phyloP scores from a whole-genome alignment of 2,113 vertebrate species.

The Rana temporaria region DNA sequence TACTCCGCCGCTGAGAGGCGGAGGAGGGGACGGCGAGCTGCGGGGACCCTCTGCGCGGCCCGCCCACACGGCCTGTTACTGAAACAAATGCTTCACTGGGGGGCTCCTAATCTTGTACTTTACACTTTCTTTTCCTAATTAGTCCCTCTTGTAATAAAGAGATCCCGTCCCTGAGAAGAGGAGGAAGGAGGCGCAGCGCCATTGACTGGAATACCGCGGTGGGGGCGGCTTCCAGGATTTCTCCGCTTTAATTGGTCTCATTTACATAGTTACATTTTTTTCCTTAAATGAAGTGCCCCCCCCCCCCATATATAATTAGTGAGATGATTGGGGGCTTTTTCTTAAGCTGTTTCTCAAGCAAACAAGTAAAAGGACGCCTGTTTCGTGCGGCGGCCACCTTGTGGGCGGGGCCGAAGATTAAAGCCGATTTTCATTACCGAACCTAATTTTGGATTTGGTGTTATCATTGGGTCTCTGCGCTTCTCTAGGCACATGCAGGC shows the following conservation, averaged over 20 bases:
- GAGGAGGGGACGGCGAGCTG: neutral
- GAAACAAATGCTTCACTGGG: slow-evolving; percentile 57
- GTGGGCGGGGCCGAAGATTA: neutral
- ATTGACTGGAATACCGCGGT: neutral
- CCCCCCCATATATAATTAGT: too few species aligned
- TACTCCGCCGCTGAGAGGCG: slow-evolving; percentile 25
- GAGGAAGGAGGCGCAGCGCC: neutral
- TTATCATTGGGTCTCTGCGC: too few species aligned
- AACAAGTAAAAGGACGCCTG: neutral
- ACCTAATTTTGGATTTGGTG: too few species aligned
- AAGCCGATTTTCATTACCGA: neutral
- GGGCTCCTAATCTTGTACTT: slow-evolving; percentile 50
- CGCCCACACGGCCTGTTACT: slow-evolving; percentile 51
- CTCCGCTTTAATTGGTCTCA: neutral
- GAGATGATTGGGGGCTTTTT: neutral
- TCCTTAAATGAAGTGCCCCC: neutral
- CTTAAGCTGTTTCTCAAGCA: too few species aligned
- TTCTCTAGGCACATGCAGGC: too few species aligned
- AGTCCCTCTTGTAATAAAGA: slow-evolving; percentile 49
- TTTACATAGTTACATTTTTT: neutral
- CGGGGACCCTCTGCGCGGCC: neutral
- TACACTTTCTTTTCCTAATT: slow-evolving; percentile 57
- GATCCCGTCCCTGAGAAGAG: neutral
- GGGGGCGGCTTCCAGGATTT: neutral
- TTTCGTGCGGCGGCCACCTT: too few species aligned